Percentiles rank a stretch among this genome's conserved stretches.
These are phyloP conservation scores for Chaetops frenatus DNA, from an alignment of 2,113 vertebrate genomes.

Conservation along the genomic window DNA sequence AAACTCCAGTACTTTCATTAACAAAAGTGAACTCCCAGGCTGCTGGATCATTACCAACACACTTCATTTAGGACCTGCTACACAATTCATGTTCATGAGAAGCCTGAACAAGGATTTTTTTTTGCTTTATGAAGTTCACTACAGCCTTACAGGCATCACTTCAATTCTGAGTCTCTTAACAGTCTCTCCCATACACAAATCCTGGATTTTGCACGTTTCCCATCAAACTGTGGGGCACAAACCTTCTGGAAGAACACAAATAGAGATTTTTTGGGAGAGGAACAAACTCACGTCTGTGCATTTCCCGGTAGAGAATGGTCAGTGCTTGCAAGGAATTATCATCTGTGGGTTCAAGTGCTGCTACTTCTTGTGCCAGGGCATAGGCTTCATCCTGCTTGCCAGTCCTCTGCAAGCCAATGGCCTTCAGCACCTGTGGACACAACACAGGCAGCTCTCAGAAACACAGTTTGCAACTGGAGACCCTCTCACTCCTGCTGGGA, in stretches of 20 bases:
- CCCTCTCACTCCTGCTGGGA: background rate
- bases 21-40: background rate
- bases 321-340: slow-evolving; percentile 97
- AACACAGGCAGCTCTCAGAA: background rate
- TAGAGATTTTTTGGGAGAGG: background rate
- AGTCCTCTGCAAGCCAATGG: slow-evolving; percentile 94
- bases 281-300: slow-evolving; percentile 89
- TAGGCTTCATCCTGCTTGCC: slow-evolving; percentile 97
- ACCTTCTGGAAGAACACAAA: background rate
- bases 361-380: slow-evolving; percentile 89
- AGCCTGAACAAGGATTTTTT: background rate
- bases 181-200: background rate
- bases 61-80: background rate
- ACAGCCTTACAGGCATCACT: background rate
- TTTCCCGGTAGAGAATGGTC: slow-evolving; percentile 96
- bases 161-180: background rate
- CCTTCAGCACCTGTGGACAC: slow-evolving; percentile 86
- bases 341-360: slow-evolving; percentile 91
- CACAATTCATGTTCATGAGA: fast-evolving
- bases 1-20: background rate
- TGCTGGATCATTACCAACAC: background rate
- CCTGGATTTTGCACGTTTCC: fast-evolving
- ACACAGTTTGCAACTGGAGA: background rate
- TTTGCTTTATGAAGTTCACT: background rate
- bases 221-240: background rate